A percentile compares a stretch with the other conserved stretches of the same genome.
phyloP scores from a whole-genome alignment of 2,113 vertebrate species.

The Muscicapa adusta region DNA sequence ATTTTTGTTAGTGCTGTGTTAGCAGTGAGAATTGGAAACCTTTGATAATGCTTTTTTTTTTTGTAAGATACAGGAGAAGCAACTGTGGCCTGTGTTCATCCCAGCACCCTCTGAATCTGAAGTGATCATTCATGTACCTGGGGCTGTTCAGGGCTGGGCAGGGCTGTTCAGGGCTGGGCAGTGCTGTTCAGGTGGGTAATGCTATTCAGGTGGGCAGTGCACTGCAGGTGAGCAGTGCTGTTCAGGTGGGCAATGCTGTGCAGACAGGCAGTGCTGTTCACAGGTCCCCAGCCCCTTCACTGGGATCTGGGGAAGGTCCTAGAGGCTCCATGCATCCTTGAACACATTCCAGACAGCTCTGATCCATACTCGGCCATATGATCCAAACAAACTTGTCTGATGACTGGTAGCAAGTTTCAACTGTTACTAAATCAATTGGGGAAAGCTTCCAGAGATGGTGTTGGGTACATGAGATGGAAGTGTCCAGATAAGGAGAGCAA shows the following conservation, averaged over 20 bases:
- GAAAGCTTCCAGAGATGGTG: not conserved
- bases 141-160: rapidly evolving
- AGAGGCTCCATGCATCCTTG: rapidly evolving
- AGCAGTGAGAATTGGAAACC: not conserved
- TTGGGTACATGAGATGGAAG: not conserved
- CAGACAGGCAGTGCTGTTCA: rapidly evolving
- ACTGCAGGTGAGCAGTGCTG: rapidly evolving
- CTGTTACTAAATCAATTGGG: not conserved
- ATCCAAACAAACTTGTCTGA: not conserved
- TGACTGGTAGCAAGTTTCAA: slow-evolving; percentile 7
- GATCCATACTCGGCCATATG: not conserved
- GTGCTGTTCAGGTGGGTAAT: rapidly evolving
- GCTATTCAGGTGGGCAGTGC: rapidly evolving
- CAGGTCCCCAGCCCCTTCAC: not conserved
- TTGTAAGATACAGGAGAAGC: not conserved
- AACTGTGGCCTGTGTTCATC: rapidly evolving
- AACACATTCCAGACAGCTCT: not conserved
- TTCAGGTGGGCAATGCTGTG: too few relatives aligned
- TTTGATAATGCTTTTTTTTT: not conserved
- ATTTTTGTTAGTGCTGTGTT: not conserved
- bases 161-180: not conserved
- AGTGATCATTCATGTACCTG: not conserved
- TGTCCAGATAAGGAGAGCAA: not conserved
- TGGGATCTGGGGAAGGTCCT: not conserved
- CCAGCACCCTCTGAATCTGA: not conserved